Evolutionary conservation across 2,797 vertebrate species (phyloP).

Genomic region (Brachyalestes nurse): DNA sequence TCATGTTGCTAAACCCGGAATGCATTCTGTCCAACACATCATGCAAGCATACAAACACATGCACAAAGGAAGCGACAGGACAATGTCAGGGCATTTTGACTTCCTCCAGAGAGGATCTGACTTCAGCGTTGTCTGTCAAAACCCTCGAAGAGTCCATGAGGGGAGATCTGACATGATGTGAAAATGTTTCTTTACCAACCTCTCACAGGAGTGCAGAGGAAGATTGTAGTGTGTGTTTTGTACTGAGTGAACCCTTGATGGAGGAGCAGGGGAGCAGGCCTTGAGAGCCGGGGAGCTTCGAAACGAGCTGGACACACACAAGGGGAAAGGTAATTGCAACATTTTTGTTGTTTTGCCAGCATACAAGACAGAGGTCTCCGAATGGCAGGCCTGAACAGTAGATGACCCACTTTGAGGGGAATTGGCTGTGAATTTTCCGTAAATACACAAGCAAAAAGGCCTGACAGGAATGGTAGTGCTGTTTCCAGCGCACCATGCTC

Average conservation of each 20-base stretch:
- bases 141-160: neutral
- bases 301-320: neutral
- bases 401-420: constrained; percentile 34
- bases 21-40: neutral
- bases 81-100: neutral
- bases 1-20: neutral
- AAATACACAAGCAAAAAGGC: neutral
- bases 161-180: neutral
- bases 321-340: constrained; percentile 4
- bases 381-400: constrained; percentile 30
- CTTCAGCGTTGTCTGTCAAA: constrained; percentile 18
- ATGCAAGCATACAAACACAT: neutral
- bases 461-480: neutral
- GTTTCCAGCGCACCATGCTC: neutral
- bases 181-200: constrained; percentile 20
- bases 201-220: neutral
- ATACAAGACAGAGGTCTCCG: constrained; percentile 15
- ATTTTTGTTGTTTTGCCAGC: constrained; percentile 11
- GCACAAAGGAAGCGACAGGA: neutral
- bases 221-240: constrained; percentile 9
- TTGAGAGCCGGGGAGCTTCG: neutral
- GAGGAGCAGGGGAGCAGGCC: neutral
- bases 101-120: neutral
- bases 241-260: constrained; percentile 16
- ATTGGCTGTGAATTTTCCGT: constrained; percentile 26